These are phyloP conservation scores for Cryptosula pallasiana DNA, from an alignment of 2,888 invertebrate genomes.

Conservation along the genomic window DNA sequence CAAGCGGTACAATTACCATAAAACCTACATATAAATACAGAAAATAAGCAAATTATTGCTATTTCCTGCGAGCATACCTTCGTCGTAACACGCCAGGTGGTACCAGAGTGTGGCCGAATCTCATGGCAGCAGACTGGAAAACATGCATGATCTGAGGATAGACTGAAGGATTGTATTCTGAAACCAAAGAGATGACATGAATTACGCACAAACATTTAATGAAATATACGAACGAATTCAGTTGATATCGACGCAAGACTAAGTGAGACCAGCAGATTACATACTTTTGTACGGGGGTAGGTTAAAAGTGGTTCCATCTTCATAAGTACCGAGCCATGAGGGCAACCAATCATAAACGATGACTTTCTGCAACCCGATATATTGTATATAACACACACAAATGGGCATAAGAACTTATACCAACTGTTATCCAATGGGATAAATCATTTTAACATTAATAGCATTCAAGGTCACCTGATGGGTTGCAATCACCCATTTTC, in stretches of 20 bases:
- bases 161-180: conserved; percentile 57
- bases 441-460: no score
- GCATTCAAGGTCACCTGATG: conserved; percentile 66
- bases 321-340: conserved; percentile 48
- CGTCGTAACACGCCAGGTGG: conserved; percentile 57
- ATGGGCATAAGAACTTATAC: no score
- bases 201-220: no score
- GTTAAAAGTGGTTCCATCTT: conserved; percentile 22
- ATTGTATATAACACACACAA: no score
- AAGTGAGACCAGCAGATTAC: no score
- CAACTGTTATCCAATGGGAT: no score
- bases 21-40: no score
- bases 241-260: no score
- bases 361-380: conserved; percentile 47
- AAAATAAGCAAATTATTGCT: no score
- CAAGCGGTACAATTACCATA: no score
- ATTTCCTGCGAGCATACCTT: conserved; percentile 25
- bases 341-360: conserved; percentile 58
- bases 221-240: no score
- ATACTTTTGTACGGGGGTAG: conserved; percentile 36
- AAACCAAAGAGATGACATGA: no score
- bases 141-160: conserved; percentile 62
- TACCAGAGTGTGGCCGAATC: conserved; percentile 62
- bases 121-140: conserved; percentile 62
- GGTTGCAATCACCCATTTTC: conserved; percentile 84